Conservation (phyloP, 2,113 vertebrate genomes). For the Protomyctophum bolini region DNA sequence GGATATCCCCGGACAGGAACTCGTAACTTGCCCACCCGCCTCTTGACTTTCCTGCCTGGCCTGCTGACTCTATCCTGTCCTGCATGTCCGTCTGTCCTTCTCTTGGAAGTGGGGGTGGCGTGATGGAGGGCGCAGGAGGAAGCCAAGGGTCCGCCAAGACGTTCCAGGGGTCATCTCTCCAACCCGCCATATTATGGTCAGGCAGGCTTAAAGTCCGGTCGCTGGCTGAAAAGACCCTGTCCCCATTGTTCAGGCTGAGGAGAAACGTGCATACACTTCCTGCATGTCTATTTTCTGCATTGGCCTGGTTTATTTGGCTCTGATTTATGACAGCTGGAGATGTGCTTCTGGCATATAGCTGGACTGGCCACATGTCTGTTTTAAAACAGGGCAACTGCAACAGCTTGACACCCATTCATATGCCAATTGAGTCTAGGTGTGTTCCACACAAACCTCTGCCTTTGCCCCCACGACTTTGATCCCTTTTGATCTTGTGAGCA, state of each 20-base stretch:
- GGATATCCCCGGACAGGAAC: constrained; percentile 80
- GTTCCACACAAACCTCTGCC: constrained; percentile 29
- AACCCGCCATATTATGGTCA: constrained; percentile 21
- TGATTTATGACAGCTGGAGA: constrained; percentile 61
- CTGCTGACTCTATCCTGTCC: constrained; percentile 67
- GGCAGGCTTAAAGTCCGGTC: constrained; percentile 48
- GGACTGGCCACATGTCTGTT: constrained; percentile 26
- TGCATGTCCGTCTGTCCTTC: constrained; percentile 32
- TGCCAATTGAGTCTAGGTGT: constrained; percentile 13
- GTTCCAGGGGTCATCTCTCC: constrained; percentile 63
- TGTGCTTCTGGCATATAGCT: constrained; percentile 6
- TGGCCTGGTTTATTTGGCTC: constrained; percentile 52
- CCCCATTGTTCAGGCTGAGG: constrained; percentile 70
- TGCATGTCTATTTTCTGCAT: constrained; percentile 73
- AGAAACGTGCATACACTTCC: constrained; percentile 60
- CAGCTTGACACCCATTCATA: constrained; percentile 36
- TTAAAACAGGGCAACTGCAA: constrained; percentile 43
- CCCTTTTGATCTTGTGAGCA: constrained; percentile 3
- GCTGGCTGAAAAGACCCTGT: constrained; percentile 22
- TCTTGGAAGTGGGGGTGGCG: constrained; percentile 30
- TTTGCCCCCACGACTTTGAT: constrained; percentile 6
- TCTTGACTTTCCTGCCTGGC: constrained; percentile 63
- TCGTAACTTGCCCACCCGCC: constrained; percentile 26
- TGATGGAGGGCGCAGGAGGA: constrained; percentile 58
- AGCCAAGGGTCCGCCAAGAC: constrained; percentile 71